Conservation (phyloP, 2,797 vertebrate species). For the Eulemur albifrons region DNA sequence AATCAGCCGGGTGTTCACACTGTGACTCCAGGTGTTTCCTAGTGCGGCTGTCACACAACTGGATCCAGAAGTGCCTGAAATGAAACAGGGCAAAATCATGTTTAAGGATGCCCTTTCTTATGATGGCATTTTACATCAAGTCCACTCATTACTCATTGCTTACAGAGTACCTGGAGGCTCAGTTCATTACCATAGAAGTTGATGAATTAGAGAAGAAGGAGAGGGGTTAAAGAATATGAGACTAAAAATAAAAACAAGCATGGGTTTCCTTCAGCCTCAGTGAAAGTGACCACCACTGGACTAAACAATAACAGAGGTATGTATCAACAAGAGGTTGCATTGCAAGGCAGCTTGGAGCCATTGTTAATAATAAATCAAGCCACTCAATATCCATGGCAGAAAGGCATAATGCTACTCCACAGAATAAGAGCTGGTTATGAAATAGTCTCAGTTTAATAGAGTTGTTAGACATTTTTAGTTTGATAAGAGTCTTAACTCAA, state of each 20-base stretch:
- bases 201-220: neutral
- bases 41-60: constrained; percentile 87
- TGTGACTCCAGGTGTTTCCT: constrained; percentile 91
- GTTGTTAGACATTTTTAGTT: neutral
- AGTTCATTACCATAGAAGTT: neutral
- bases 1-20: constrained; percentile 89
- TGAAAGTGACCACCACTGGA: neutral
- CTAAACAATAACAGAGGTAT: neutral
- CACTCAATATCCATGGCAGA: neutral
- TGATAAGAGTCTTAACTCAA: constrained; percentile 8
- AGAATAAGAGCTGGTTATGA: constrained; percentile 5
- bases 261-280: neutral
- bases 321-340: neutral
- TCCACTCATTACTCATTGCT: neutral
- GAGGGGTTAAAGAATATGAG: neutral
- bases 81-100: neutral
- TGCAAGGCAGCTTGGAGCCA: neutral
- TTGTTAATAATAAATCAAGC: neutral
- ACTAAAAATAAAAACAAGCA: constrained; percentile 26
- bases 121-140: neutral
- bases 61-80: constrained; percentile 80
- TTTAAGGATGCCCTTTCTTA: neutral
- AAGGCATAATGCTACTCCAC: neutral
- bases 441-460: neutral
- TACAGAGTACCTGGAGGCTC: neutral